These are phyloP conservation scores for Sphaeramia orbicularis DNA, from an alignment of 2,797 vertebrate genomes.

Conservation along the genomic window DNA sequence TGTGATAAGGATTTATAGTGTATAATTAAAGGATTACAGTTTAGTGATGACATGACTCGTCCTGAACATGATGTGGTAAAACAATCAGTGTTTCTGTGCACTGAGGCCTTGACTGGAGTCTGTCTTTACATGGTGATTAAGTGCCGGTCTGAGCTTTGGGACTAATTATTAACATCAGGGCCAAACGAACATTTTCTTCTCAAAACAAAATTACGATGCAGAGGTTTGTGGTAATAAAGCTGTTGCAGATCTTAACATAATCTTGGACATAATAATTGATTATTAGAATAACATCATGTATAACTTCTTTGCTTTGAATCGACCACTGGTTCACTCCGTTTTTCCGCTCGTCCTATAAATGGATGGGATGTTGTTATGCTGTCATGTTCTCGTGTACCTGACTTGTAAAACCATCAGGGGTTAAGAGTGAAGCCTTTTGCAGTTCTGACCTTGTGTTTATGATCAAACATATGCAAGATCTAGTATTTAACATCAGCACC, in stretches of 20 bases:
- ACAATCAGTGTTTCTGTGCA: constrained; percentile 34
- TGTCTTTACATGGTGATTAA: constrained; percentile 33
- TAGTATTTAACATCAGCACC: constrained; percentile 13
- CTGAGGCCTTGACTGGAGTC: constrained; percentile 31
- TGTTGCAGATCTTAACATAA: too few relatives aligned
- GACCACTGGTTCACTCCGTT: too few relatives aligned
- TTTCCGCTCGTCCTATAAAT: constrained; percentile 38
- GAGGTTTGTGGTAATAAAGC: constrained; percentile 6
- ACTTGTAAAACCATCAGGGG: constrained; percentile 49
- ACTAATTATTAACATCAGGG: constrained; percentile 42
- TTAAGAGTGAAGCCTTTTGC: constrained; percentile 21
- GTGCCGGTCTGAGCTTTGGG: constrained; percentile 48
- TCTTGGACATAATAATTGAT: constrained; percentile 4
- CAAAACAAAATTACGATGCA: constrained; percentile 16
- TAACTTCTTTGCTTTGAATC: too few relatives aligned
- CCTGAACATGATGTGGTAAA: constrained; percentile 53
- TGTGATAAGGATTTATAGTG: constrained; percentile 1
- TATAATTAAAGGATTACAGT: constrained; percentile 30
- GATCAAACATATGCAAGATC: constrained; percentile 11
- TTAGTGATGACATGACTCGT: constrained; percentile 1
- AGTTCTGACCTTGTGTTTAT: neutral
- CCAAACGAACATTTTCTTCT: too few relatives aligned
- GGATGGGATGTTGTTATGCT: constrained; percentile 24
- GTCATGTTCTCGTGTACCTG: constrained; percentile 46
- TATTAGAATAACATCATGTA: too few relatives aligned